phyloP scores from a whole-genome alignment of 1,140 invertebrate species.

The Carposina sasakii region DNA sequence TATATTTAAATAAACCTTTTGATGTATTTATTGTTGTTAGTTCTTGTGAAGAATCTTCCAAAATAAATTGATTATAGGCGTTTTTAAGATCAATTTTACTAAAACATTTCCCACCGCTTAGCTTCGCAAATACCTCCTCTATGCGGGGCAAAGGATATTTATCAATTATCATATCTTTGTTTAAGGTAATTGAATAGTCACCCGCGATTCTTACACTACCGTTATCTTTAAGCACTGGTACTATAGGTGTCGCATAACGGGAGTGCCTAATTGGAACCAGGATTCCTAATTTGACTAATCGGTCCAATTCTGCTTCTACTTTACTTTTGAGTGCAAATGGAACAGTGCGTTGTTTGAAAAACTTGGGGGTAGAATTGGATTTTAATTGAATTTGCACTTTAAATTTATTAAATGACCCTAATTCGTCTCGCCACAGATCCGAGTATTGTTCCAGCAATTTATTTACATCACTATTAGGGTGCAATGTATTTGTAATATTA shows the following conservation, averaged over 20 bases:
- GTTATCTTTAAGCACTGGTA: slow-evolving; percentile 28
- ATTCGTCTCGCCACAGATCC: slow-evolving; percentile 25
- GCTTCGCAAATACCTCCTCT: slow-evolving; percentile 29
- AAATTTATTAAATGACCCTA: slow-evolving; percentile 33
- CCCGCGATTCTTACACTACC: slow-evolving; percentile 25
- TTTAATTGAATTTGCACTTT: slow-evolving; percentile 27
- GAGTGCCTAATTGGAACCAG: slow-evolving; percentile 20
- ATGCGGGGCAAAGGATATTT: slow-evolving; percentile 29
- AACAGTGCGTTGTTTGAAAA: slow-evolving; percentile 29
- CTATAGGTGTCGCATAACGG: slow-evolving; percentile 27
- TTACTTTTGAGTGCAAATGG: slow-evolving; percentile 25
- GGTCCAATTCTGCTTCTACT: slow-evolving; percentile 19
- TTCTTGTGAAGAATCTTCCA: slow-evolving; percentile 29
- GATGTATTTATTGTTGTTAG: slow-evolving; percentile 41
- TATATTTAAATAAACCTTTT: slow-evolving; percentile 39
- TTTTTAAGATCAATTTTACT: slow-evolving; percentile 39
- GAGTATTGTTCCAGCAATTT: slow-evolving; percentile 14
- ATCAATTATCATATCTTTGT: slow-evolving; percentile 26
- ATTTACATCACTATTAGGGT: neutral
- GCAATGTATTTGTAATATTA: neutral
- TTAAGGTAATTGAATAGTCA: slow-evolving; percentile 30
- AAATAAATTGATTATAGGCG: slow-evolving; percentile 36
- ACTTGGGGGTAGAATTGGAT: slow-evolving; percentile 17
- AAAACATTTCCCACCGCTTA: slow-evolving; percentile 29
- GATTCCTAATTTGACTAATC: slow-evolving; percentile 25